A percentile compares a stretch with the other conserved stretches of the same genome.
Evolutionary conservation across 2,113 vertebrate genomes (phyloP).

Genomic region (Pomatorhinus ruficollis): DNA sequence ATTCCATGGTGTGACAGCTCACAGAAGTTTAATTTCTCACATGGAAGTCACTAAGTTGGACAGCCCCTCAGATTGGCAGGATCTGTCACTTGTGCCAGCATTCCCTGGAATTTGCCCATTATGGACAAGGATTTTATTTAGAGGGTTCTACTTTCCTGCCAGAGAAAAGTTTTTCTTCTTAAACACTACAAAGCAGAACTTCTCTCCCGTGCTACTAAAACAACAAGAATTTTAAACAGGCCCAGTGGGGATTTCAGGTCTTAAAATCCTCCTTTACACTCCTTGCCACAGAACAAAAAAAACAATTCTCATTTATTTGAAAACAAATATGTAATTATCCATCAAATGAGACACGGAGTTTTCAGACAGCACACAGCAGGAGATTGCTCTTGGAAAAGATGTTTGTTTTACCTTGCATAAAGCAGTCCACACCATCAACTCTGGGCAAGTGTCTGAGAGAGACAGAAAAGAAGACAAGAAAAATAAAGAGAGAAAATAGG

Average conservation of each 20-base stretch:
- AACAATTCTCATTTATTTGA: not conserved
- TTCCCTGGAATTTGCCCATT: not conserved
- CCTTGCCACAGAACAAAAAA: not conserved
- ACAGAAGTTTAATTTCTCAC: not conserved
- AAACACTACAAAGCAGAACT: not conserved
- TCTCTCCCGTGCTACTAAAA: rapidly evolving
- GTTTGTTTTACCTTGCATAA: not conserved
- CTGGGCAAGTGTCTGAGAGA: not conserved
- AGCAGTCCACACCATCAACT: not conserved
- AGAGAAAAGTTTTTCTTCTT: not conserved
- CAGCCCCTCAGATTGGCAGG: not conserved
- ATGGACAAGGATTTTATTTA: not conserved
- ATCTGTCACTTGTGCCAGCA: not conserved
- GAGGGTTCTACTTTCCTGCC: not conserved
- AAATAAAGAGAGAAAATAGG: not conserved
- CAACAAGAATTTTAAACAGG: not conserved
- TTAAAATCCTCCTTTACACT: not conserved
- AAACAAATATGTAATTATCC: not conserved
- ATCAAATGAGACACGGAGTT: not conserved
- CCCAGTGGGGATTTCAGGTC: not conserved
- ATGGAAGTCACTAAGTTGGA: not conserved
- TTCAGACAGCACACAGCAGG: not conserved
- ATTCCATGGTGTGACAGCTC: not conserved
- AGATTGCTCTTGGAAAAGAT: not conserved
- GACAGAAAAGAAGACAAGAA: not conserved